Conservation (phyloP, 2,888 invertebrate genomes). For the Drosophila demipolita region DNA sequence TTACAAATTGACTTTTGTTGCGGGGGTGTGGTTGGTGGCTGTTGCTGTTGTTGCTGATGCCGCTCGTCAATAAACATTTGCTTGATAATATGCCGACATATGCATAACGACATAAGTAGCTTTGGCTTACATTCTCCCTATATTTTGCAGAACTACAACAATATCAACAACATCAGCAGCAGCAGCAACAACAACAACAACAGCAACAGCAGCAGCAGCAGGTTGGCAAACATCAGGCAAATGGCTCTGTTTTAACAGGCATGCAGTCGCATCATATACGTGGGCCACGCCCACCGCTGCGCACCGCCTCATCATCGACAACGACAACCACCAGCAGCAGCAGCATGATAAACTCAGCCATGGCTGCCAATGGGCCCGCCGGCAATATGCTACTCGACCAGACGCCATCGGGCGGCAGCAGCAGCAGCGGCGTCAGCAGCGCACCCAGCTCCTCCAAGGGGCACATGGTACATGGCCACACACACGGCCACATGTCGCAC, state of each 20-base stretch:
- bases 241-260: slow-evolving; percentile 82
- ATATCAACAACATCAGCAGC: slow-evolving; percentile 72
- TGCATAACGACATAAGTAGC: slow-evolving; percentile 73
- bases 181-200: slow-evolving; percentile 33
- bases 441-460: slow-evolving; percentile 84
- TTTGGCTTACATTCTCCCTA: slow-evolving; percentile 30
- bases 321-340: slow-evolving; percentile 53
- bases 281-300: slow-evolving; percentile 84
- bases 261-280: slow-evolving; percentile 83
- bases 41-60: slow-evolving; percentile 16
- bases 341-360: slow-evolving; percentile 25
- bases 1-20: slow-evolving; percentile 69
- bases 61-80: slow-evolving; percentile 65
- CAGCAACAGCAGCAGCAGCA: slow-evolving; percentile 79
- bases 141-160: slow-evolving; percentile 73
- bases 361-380: slow-evolving; percentile 19
- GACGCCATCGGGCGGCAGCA: slow-evolving; percentile 83
- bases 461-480: slow-evolving; percentile 82
- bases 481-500: slow-evolving; percentile 63
- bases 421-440: slow-evolving; percentile 83
- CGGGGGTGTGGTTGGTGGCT: slow-evolving; percentile 4
- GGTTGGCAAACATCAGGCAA: slow-evolving; percentile 83
- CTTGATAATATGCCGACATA: slow-evolving; percentile 72
- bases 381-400: slow-evolving; percentile 73
- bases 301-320: slow-evolving; percentile 83